Evolutionary conservation across 2,888 invertebrate species (phyloP).

Genomic region (Drosophila maculinotata): DNA sequence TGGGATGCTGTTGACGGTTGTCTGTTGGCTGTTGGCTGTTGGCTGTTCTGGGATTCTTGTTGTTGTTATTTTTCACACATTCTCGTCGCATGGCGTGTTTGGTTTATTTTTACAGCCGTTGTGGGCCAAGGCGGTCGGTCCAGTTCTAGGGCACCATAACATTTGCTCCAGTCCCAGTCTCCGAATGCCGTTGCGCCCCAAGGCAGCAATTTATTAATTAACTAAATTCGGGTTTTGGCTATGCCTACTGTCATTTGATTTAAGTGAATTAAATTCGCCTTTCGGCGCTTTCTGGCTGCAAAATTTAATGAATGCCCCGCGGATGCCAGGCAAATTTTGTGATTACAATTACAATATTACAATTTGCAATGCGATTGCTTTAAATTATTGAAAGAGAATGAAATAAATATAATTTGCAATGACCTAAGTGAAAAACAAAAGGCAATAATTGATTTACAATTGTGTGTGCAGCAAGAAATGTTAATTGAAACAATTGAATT

Average conservation of each 20-base stretch:
- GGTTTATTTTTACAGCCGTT: slow-evolving; percentile 64
- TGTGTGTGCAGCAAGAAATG: slow-evolving; percentile 11
- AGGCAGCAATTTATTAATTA: slow-evolving; percentile 61
- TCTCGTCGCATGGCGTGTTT: slow-evolving; percentile 67
- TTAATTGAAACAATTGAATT: neutral
- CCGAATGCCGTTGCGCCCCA: slow-evolving; percentile 6
- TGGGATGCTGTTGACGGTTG: slow-evolving; percentile 9
- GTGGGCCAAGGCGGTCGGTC: slow-evolving; percentile 44
- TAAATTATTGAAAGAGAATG: slow-evolving; percentile 1
- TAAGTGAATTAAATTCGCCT: slow-evolving; percentile 72
- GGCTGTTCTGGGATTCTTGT: neutral
- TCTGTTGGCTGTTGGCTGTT: neutral
- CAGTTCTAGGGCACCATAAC: slow-evolving; percentile 9
- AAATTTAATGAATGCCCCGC: slow-evolving; percentile 53
- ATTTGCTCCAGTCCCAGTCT: neutral
- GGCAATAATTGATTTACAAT: slow-evolving; percentile 12
- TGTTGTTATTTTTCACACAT: slow-evolving; percentile 55
- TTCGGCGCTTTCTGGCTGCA: too few species aligned
- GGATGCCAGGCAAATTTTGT: slow-evolving; percentile 39
- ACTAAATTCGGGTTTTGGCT: slow-evolving; percentile 41
- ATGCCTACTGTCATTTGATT: slow-evolving; percentile 27
- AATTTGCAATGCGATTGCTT: slow-evolving; percentile 34
- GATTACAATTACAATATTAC: slow-evolving; percentile 56
- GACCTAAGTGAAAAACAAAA: slow-evolving; percentile 6
- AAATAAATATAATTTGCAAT: slow-evolving; percentile 1